Conservation (phyloP, 2,888 invertebrate genomes). For the Phoenoteleia sp. region DNA sequence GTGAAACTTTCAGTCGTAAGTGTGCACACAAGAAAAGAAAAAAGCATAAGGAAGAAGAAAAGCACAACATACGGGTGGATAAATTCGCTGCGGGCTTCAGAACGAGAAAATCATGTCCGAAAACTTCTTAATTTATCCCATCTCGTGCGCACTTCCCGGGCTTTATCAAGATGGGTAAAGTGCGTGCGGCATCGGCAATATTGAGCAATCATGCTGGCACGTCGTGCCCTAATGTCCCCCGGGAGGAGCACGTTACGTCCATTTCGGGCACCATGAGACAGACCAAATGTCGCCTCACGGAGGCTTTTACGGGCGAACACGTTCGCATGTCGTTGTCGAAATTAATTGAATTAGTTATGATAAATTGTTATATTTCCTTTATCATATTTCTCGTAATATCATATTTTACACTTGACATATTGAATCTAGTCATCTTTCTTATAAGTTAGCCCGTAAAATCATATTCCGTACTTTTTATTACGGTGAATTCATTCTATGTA, state of each 20-base stretch:
- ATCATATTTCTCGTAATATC: conserved; percentile 58
- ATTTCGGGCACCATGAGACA: conserved; percentile 66
- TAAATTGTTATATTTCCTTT: conserved; percentile 65
- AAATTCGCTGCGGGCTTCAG: conserved; percentile 32
- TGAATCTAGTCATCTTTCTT: conserved; percentile 54
- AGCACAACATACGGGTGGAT: conserved; percentile 37
- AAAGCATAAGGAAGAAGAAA: conserved; percentile 28
- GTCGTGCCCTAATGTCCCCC: conserved; percentile 70
- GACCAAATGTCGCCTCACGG: conserved; percentile 72
- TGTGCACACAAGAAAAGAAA: not conserved
- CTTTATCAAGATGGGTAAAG: conserved; percentile 52
- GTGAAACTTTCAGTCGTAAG: conserved; percentile 20
- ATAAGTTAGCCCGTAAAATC: conserved; percentile 46
- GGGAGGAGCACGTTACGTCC: conserved; percentile 67
- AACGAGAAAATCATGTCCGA: conserved; percentile 54
- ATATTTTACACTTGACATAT: conserved; percentile 58
- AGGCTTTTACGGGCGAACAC: conserved; percentile 70
- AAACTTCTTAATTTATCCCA: conserved; percentile 66
- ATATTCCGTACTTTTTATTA: not conserved
- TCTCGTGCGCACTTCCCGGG: conserved; percentile 24
- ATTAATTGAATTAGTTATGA: no score
- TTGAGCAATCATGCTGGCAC: conserved; percentile 71
- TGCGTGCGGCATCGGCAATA: conserved; percentile 68
- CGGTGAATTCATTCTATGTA: not conserved
- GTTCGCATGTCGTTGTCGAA: conserved; percentile 72